Percentiles rank a stretch among this genome's conserved stretches.
phyloP scores from a whole-genome alignment of 1,140 invertebrate genomes.

The Apis laboriosa region DNA sequence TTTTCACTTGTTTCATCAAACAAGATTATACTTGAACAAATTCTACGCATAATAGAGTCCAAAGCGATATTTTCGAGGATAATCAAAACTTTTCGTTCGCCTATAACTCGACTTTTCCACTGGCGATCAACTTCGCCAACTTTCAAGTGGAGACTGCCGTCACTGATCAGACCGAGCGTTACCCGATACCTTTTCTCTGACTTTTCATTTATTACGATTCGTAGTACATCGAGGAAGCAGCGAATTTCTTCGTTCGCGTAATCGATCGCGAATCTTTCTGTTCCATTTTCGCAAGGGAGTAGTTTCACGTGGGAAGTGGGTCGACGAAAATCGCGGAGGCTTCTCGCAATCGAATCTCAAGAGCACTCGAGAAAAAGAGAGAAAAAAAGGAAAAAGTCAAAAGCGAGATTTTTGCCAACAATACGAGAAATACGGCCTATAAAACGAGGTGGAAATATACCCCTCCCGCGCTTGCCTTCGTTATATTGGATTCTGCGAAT shows the following conservation, averaged over 20 bases:
- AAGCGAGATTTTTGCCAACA: conserved; percentile 37
- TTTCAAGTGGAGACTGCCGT: conserved; percentile 17
- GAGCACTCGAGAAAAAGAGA: background rate
- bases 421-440: conserved; percentile 21
- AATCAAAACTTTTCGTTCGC: background rate
- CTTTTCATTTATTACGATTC: background rate
- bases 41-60: background rate
- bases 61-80: too few species aligned
- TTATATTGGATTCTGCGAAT: conserved; percentile 61
- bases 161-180: conserved; percentile 6
- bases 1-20: background rate
- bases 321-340: background rate
- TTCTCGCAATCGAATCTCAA: conserved; percentile 1
- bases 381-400: background rate
- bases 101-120: background rate
- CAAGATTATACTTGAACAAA: background rate
- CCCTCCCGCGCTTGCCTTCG: conserved; percentile 35
- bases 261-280: background rate
- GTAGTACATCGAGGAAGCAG: background rate
- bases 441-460: conserved; percentile 34
- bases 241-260: background rate
- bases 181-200: background rate
- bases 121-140: background rate
- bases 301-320: background rate
- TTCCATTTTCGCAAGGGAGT: background rate